phyloP scores from a whole-genome alignment of 2,113 vertebrate species.

The Acinonyx jubatus region DNA sequence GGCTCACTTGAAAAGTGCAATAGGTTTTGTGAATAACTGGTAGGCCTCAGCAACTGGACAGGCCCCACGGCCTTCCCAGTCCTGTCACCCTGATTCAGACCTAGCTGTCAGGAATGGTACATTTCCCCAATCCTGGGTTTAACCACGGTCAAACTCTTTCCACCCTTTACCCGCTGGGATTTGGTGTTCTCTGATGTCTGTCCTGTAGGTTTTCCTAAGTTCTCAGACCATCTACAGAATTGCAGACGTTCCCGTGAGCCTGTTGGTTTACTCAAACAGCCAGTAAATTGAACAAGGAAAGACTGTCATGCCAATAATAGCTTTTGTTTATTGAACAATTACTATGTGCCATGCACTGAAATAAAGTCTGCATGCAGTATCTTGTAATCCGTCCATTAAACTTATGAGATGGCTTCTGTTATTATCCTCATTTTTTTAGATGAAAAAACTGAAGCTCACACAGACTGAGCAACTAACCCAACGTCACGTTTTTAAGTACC shows the following conservation, averaged over 20 bases:
- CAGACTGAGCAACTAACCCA: background rate
- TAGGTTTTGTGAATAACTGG: background rate
- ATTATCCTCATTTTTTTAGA: constrained; percentile 1
- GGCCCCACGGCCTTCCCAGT: background rate
- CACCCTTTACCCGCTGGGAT: background rate
- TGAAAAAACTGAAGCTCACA: background rate
- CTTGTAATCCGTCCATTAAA: background rate
- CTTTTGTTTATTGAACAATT: constrained; percentile 22
- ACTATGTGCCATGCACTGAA: background rate
- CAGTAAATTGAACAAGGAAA: background rate
- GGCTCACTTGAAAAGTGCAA: background rate
- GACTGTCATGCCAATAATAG: background rate
- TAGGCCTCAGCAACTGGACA: background rate
- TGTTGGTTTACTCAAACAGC: constrained; percentile 24
- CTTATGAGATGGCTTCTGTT: background rate
- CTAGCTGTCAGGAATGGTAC: background rate
- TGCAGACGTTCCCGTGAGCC: background rate
- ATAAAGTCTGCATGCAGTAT: background rate
- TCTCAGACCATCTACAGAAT: background rate
- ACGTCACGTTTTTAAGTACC: background rate
- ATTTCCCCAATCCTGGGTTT: constrained; percentile 8
- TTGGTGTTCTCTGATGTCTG: background rate
- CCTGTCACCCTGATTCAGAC: background rate
- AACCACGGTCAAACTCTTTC: background rate
- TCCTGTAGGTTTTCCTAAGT: background rate